Percentiles rank a stretch among this genome's conserved stretches.
Conservation (phyloP, 2,113 vertebrate species). For the Tenrec ecaudatus region DNA sequence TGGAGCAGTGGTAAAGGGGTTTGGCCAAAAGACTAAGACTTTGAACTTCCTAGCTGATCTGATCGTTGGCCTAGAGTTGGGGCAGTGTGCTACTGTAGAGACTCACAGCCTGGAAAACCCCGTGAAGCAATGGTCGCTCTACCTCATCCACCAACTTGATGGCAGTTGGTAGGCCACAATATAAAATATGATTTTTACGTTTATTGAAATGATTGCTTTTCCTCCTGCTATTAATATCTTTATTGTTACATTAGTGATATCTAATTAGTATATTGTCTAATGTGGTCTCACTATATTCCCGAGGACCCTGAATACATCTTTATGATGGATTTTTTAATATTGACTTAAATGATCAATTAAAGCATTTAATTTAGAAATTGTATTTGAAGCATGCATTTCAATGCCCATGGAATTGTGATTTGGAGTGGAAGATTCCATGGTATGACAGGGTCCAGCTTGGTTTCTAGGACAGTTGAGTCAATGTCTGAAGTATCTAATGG, state of each 20-base stretch:
- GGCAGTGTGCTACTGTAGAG: too few species aligned
- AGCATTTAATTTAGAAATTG: conserved; percentile 25
- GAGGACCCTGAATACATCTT: background rate
- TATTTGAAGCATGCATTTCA: background rate
- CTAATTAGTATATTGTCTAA: conserved; percentile 12
- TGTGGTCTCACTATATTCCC: background rate
- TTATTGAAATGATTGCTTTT: background rate
- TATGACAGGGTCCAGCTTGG: background rate
- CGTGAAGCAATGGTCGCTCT: background rate
- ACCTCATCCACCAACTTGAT: background rate
- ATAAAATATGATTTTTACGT: background rate
- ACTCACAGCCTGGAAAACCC: background rate
- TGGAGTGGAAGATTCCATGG: background rate
- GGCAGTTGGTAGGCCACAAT: background rate
- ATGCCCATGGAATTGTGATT: background rate
- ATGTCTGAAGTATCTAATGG: background rate
- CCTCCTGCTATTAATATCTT: background rate
- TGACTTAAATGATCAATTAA: background rate
- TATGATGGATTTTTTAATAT: background rate
- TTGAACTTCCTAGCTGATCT: background rate
- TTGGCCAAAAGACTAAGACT: background rate
- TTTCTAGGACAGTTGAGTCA: background rate
- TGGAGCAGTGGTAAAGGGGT: background rate
- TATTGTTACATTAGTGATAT: background rate
- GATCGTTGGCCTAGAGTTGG: background rate